Evolutionary conservation across 2,888 invertebrate genomes (phyloP).

Genomic region (Artemia sinica): DNA sequence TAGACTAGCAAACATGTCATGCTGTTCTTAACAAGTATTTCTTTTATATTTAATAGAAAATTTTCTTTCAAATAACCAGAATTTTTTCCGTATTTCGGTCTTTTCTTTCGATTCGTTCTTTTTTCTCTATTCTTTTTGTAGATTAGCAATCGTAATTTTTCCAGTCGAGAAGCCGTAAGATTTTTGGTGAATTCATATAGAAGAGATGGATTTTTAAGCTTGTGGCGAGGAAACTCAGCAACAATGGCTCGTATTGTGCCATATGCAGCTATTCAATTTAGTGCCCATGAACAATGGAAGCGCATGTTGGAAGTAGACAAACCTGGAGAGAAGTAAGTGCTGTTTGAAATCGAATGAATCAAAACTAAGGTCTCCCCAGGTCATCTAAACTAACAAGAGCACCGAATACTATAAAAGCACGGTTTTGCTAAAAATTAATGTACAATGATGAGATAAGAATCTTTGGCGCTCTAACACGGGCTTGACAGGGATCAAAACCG

Average conservation of each 20-base stretch:
- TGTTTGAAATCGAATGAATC: not conserved
- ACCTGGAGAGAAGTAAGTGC: conserved; percentile 19
- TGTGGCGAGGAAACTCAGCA: conserved; percentile 97
- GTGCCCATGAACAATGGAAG: conserved; percentile 95
- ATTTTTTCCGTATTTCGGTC: too few species aligned
- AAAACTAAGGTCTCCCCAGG: not conserved
- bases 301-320: conserved; percentile 47
- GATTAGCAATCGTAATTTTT: conserved; percentile 48
- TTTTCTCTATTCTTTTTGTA: conserved; percentile 21
- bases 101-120: too few species aligned
- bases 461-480: too few species aligned
- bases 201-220: conserved; percentile 57
- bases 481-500: too few species aligned
- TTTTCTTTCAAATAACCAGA: too few species aligned
- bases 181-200: conserved; percentile 51
- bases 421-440: too few species aligned
- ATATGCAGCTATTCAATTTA: conserved; percentile 93
- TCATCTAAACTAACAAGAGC: too few species aligned
- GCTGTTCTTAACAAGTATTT: too few species aligned
- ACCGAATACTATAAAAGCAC: too few species aligned
- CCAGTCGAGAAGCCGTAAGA: conserved; percentile 47
- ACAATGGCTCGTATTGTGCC: conserved; percentile 94
- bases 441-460: too few species aligned
- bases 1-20: too few species aligned
- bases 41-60: too few species aligned